Evolutionary conservation across 1,140 invertebrate genomes (phyloP).

Genomic region (Leucophenga varia): DNA sequence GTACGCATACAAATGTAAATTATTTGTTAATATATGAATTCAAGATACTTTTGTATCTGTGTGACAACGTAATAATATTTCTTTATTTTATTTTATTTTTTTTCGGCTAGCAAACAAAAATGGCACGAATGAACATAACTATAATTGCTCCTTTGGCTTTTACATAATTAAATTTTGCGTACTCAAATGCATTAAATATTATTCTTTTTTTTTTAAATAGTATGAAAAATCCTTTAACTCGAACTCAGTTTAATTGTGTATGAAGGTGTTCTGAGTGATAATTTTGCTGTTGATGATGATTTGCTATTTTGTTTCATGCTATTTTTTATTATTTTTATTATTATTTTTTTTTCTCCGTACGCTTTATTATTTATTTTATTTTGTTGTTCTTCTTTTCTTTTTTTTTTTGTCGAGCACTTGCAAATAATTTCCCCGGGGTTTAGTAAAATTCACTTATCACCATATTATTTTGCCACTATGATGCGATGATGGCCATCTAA

Average conservation of each 20-base stretch:
- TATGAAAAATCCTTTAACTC: constrained; percentile 2
- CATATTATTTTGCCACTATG: constrained; percentile 24
- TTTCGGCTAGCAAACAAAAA: no score
- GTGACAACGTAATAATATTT: constrained; percentile 3
- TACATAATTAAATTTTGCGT: constrained; percentile 26
- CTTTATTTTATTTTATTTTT: neutral
- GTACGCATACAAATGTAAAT: no score
- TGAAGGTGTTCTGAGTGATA: no score
- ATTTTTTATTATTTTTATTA: no score
- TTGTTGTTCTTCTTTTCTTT: neutral
- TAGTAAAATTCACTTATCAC: constrained; percentile 41
- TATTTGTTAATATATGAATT: no score
- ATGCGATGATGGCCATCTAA: no score
- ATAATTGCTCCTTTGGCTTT: constrained; percentile 23
- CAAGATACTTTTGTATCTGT: constrained; percentile 1
- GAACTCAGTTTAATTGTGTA: constrained; percentile 28
- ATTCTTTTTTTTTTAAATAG: neutral
- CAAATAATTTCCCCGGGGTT: constrained; percentile 47
- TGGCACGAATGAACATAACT: no score
- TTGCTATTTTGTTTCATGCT: no score
- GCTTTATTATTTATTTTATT: no score
- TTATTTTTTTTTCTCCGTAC: no score
- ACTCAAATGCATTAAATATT: no score
- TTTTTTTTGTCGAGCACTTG: constrained; percentile 29
- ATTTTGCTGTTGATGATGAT: no score